A percentile compares a stretch with the other conserved stretches of the same genome.
These are phyloP conservation scores for Clamator glandarius DNA, from an alignment of 2,797 vertebrate genomes.

Conservation along the genomic window DNA sequence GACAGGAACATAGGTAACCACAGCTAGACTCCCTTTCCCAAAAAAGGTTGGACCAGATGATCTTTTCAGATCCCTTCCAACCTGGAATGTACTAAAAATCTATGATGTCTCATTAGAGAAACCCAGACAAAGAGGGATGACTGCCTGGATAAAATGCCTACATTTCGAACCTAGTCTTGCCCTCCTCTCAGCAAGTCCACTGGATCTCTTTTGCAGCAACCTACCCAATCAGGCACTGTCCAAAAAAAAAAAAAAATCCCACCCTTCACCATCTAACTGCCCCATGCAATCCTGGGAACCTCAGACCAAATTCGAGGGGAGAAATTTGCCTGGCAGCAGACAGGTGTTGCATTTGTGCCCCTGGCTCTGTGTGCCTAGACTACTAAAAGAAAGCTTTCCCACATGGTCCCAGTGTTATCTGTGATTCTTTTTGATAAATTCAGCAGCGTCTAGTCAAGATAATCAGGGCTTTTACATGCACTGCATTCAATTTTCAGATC, in stretches of 20 bases:
- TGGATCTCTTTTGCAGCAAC: not conserved
- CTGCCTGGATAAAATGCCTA: not conserved
- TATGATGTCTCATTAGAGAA: not conserved
- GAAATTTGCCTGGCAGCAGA: not conserved
- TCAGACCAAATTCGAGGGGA: not conserved
- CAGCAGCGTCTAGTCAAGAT: not conserved
- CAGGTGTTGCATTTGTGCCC: not conserved
- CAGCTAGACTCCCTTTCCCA: not conserved
- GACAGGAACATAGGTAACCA: not conserved
- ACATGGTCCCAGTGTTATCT: not conserved
- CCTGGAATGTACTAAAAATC: not conserved
- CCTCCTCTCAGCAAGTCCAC: not conserved
- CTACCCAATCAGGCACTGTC: not conserved
- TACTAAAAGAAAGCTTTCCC: not conserved
- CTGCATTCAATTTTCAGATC: slow-evolving; percentile 10
- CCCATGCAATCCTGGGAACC: not conserved
- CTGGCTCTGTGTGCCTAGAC: not conserved
- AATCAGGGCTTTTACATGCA: not conserved
- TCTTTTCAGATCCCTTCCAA: not conserved
- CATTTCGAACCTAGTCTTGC: not conserved
- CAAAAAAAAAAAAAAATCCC: not conserved
- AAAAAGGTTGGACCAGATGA: not conserved
- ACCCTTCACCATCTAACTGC: not conserved
- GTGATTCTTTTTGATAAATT: not conserved
- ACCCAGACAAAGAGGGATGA: not conserved